Conservation (phyloP, 1,140 invertebrate species). For the Eumaeus atala region DNA sequence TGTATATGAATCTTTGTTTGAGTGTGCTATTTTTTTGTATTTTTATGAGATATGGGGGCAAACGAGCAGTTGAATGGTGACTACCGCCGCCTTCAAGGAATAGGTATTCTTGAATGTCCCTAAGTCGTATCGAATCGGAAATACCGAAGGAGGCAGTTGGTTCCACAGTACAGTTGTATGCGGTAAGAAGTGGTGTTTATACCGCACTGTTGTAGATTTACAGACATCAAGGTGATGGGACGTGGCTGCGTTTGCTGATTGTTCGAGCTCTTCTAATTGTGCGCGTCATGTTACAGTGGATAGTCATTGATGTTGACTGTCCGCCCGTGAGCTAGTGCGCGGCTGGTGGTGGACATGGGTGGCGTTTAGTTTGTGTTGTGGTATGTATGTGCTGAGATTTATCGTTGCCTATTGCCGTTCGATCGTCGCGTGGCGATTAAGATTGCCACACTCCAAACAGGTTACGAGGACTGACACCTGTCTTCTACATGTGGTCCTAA, state of each 20-base stretch:
- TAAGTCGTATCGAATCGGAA: no score
- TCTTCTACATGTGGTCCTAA: not conserved
- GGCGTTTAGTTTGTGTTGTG: not conserved
- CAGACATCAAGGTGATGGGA: no score
- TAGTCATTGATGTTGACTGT: no score
- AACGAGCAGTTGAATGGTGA: not conserved
- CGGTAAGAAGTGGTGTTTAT: no score
- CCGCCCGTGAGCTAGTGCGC: no score
- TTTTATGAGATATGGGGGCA: not conserved
- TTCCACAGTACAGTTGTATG: no score
- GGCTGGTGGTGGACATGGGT: no score
- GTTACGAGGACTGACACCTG: not conserved
- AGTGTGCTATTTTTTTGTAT: no score
- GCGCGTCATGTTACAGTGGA: not conserved
- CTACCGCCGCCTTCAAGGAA: no score
- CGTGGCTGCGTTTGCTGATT: conserved; percentile 7
- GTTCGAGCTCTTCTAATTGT: not conserved
- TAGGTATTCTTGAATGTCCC: no score
- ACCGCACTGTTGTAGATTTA: no score
- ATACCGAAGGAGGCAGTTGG: no score
- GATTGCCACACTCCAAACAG: conserved; percentile 1
- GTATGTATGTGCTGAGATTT: not conserved
- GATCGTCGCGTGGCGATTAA: not conserved
- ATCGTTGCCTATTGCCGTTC: not conserved
- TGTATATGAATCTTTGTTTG: not conserved